A percentile compares a stretch with the other conserved stretches of the same genome.
These are phyloP conservation scores for Drosophila pachea DNA, from an alignment of 1,140 invertebrate species.

Conservation along the genomic window DNA sequence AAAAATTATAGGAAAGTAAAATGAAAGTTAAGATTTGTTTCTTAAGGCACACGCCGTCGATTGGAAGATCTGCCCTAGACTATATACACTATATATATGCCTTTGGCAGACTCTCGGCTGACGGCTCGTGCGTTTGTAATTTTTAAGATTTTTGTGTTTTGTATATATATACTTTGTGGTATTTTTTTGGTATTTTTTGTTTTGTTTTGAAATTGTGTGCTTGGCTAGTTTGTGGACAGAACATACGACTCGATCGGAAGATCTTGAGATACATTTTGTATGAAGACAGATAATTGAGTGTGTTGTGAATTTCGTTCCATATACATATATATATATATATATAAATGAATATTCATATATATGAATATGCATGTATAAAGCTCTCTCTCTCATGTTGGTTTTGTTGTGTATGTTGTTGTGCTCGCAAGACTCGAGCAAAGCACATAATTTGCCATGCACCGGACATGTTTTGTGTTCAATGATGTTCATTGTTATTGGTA, in stretches of 20 bases:
- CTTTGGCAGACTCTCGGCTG: conserved; percentile 12
- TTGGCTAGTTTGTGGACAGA: conserved; percentile 65
- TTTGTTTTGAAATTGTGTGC: conserved; percentile 65
- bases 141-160: conserved; percentile 65
- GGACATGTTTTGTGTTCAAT: conserved; percentile 66
- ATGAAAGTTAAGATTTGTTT: conserved; percentile 33
- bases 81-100: neutral
- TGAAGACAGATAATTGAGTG: conserved; percentile 36
- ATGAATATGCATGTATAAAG: conserved; percentile 55
- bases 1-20: conserved; percentile 71
- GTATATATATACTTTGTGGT: neutral
- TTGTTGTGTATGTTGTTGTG: conserved; percentile 44
- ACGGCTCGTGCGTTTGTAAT: conserved; percentile 50
- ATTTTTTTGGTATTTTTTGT: conserved; percentile 29
- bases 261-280: conserved; percentile 21
- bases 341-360: neutral
- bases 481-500: conserved; percentile 76
- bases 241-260: conserved; percentile 49
- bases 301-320: conserved; percentile 18
- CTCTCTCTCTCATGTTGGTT: conserved; percentile 45
- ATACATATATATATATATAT: conserved; percentile 33
- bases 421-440: conserved; percentile 57
- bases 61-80: too few relatives aligned
- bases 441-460: conserved; percentile 70
- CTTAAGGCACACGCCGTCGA: too few relatives aligned